Evolutionary conservation across 2,888 invertebrate genomes (phyloP).

Genomic region (Physocephala rufipes): DNA sequence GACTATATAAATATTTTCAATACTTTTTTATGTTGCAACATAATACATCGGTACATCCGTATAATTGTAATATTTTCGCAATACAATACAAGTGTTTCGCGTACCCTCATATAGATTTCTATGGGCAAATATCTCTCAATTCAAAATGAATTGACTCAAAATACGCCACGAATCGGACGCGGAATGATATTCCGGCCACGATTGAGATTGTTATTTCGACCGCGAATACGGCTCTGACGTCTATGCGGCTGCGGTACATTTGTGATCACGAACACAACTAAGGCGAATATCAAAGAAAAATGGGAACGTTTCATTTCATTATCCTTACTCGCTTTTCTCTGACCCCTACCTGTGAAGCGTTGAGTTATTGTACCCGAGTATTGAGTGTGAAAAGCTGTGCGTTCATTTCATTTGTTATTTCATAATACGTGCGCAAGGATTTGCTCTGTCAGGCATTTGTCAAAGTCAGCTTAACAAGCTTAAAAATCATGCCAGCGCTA

Average conservation of each 20-base stretch:
- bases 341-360: not conserved
- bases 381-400: slow-evolving; percentile 19
- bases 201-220: too few species aligned
- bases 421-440: slow-evolving; percentile 35
- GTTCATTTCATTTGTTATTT: not conserved
- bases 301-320: slow-evolving; percentile 11
- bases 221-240: not conserved
- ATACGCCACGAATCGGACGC: too few species aligned
- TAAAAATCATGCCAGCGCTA: slow-evolving; percentile 40
- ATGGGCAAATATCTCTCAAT: too few species aligned
- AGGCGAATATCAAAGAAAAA: too few species aligned
- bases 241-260: not conserved
- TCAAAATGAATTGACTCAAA: slow-evolving; percentile 13
- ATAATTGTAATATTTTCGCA: too few species aligned
- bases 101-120: too few species aligned
- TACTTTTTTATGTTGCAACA: too few species aligned
- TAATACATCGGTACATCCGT: too few species aligned
- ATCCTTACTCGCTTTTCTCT: not conserved
- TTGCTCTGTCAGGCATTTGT: slow-evolving; percentile 43
- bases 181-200: too few species aligned
- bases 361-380: not conserved
- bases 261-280: too few species aligned
- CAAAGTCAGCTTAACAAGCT: slow-evolving; percentile 49
- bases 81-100: too few species aligned
- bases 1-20: not conserved